Base-by-base conservation (phyloP, 2,888 invertebrate genomes). In the Anaspis maculata region DNA sequence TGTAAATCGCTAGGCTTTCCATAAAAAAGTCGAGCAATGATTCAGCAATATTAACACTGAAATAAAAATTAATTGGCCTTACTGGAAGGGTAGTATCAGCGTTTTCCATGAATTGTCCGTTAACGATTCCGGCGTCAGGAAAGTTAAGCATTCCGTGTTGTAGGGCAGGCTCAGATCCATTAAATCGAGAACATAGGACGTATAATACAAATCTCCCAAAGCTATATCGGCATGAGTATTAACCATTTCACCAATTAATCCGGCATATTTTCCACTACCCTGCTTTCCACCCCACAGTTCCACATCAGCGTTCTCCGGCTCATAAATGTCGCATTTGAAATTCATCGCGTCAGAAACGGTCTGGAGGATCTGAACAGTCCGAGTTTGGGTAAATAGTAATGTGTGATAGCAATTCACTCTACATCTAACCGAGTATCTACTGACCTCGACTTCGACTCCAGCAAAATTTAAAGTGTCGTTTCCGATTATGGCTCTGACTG, bases 21-120 rank as follows among this genome's bases (percentile, higher is more conserved):
- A n/a, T n/a, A n/a, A n/a, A n/a, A n/a, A n/a, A n/a, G n/a, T n/a
- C n/a, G n/a, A n/a, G n/a, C n/a, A n/a, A n/a, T n/a, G n/a, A n/a
- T n/a, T n/a, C n/a, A n/a, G n/a, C n/a, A n/a, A n/a, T n/a, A n/a
- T n/a, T n/a, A n/a, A n/a, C n/a, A n/a, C n/a, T n/a, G n/a, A n/a
- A n/a, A n/a, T n/a, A n/a, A n/a, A n/a, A n/a, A n/a, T n/a, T n/a
- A 19, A 19, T 6, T 19, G 6, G 19, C 6, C 19, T 19, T 67
- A 82, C 85, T 74, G 79, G 53, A 88, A 87, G 1, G 88, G 88
- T 45, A 83, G 65, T 51, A 87, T 79, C 4, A 89, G 67, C 1
- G 87, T 83, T 59, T 81, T 82, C 88, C 88, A 88, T 1, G 87
- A 83, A 51, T 85, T 86, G 55, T 88, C 85, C 2, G 76, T 76